Evolutionary conservation across 2,113 vertebrate species (phyloP), one percentile per base, ranked within the genome.

Genomic region (Pollimyrus isidori): DNA sequence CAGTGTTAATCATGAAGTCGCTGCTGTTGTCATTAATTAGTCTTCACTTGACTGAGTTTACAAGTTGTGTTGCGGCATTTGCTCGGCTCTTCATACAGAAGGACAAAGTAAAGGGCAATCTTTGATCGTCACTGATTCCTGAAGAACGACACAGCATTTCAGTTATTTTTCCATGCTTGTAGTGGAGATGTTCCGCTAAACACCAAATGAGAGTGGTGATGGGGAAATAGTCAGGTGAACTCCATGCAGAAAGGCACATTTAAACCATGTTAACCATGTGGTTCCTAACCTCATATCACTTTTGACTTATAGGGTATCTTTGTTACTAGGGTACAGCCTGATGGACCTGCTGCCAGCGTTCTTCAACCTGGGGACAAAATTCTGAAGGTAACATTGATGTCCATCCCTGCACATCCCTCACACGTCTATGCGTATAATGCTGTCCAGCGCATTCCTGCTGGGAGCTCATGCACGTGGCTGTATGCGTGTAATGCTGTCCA

Each of bases 251-350:
- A 96, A 96, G 96, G 95, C 96, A 96, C 96, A 96, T 96, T 94
- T 95, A 96, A 96, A 95, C 94, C 94, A 95, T 95, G 93, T 91
- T 91, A 90, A 92, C 91, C 90, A 90, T 96, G 95, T 96, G 94
- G 95, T 95, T 97, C 97, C 98, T 99, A 99, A 99, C 97, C 92
- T 96, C 97, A 94, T 99, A 97, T 99, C 98, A 98, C 95, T 99
- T 99, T 98, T 99, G 97, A 99, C 97, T 97, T 98, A 98, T 99
- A 99, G 98, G 98, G 98, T 98, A 99, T 99, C 98, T 99, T 99
- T 99, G 98, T 99, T 97, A 99, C 98, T 99, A 99, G 98, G 98
- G 98, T 99, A 98, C 98, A 99, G 97, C 98, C 97, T 98, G 98
- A 99, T 87, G 98, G 98, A 92, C 97, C 98, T 45, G 98, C 98